Conservation (phyloP, 2,113 vertebrate genomes). For the Hemiprocne comata region DNA sequence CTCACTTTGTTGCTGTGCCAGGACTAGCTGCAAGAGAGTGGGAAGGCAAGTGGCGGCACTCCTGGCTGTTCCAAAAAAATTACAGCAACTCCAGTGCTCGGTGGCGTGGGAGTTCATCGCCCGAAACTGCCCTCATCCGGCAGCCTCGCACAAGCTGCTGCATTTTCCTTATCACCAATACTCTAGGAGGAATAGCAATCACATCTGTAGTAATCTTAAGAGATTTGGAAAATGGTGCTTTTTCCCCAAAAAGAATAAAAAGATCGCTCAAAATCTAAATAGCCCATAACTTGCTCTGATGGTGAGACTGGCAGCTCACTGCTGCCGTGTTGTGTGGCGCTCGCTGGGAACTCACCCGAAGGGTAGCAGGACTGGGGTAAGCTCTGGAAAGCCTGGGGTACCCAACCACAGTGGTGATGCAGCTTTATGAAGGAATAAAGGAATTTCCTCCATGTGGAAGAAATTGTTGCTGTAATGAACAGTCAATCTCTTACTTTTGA, state of each 20-base stretch:
- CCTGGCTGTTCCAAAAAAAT: neutral
- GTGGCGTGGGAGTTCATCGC: neutral
- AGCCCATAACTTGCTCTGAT: neutral
- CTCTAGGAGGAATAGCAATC: neutral
- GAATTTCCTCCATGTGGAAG: neutral
- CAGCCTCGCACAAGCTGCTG: neutral
- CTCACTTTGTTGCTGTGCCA: neutral
- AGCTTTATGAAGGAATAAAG: neutral
- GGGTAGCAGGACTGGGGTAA: neutral
- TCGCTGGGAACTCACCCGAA: rapidly evolving
- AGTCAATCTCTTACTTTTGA: neutral
- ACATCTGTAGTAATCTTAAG: neutral
- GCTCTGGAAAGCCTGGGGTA: neutral
- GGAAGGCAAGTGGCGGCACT: neutral
- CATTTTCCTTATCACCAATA: neutral
- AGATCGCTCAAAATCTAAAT: neutral
- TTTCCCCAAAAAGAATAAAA: neutral
- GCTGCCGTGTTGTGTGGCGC: neutral
- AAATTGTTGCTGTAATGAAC: neutral
- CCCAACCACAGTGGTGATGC: rapidly evolving
- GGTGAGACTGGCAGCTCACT: neutral
- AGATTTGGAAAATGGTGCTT: neutral
- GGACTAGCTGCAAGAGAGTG: neutral
- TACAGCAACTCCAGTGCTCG: neutral
- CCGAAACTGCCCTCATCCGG: neutral